Base-by-base conservation (phyloP, 2,888 invertebrate species). In the Coremacera marginata region DNA sequence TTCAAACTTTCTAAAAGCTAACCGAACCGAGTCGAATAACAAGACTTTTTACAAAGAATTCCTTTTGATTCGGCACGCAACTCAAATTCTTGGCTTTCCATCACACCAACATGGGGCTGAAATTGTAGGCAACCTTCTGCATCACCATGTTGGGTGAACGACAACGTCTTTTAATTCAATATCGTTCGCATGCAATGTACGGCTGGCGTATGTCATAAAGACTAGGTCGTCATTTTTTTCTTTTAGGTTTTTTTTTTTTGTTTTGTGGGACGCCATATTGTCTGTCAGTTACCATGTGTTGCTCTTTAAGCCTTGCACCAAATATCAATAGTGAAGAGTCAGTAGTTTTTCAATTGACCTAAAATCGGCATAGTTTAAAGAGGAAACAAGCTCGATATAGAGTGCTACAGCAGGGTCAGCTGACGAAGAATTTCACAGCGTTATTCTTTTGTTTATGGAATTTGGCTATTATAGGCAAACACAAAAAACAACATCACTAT, bases 351-450 rank as follows among this genome's bases (percentile, higher is more conserved):
- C 62, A 49, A n/a, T 16, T 72, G 72, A 72, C 72, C 72, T 25
- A 72, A 72, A 72, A 72, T 72, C 72, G 72, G 72, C 51, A 49
- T 49, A 72, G 62, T 62, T 72, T 72, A 72, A 72, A 72, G 72
- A 34, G 25, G n/a, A 25, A 25, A 31, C 25, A 49, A 11, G 25
- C 19, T 11, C 37, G 19, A 34, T 19, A 67, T 37, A 19, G 37
- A 31, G 27, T 16, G 63, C 34, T 31, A 3, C 16, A n/a, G 37
- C 19, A 22, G 22, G 44, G 67, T 22, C 67, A 67, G 22, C 16
- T 22, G 37, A 19, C n/a, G 37, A 31, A 63, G 63, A 19, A 34
- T 34, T 67, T 16, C 31, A 67, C 44, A 37, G 31, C 34, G 67
- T 34, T 34, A 44, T 67, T 44, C 16, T 67, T 44, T 34, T 67